Percentiles rank a stretch among this genome's conserved stretches.
Evolutionary conservation across 2,113 vertebrate genomes (phyloP).

Genomic region (Myanophis thanlyinensis): DNA sequence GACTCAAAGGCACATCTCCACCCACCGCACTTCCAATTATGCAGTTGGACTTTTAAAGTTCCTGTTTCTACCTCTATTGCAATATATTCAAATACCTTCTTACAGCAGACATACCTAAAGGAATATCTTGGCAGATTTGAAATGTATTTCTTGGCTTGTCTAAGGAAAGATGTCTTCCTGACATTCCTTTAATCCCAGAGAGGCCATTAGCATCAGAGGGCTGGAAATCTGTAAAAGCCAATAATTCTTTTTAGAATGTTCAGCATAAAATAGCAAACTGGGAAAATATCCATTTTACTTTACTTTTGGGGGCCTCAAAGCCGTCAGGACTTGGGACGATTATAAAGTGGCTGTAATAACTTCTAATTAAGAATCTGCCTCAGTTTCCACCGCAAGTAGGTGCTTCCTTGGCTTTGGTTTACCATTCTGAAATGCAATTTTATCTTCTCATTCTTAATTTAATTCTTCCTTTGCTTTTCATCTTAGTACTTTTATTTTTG

Average conservation of each 20-base stretch:
- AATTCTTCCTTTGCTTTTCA: not conserved
- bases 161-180: slow-evolving; percentile 20
- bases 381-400: slow-evolving; percentile 55
- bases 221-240: slow-evolving; percentile 43
- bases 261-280: slow-evolving; percentile 35
- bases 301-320: slow-evolving; percentile 47
- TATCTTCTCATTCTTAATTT: not conserved
- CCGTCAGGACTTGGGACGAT: slow-evolving; percentile 44
- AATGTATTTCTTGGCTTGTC: slow-evolving; percentile 3
- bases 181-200: slow-evolving; percentile 29
- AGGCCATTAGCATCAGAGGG: slow-evolving; percentile 23
- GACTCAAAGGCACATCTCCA: not conserved
- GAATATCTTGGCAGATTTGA: not conserved
- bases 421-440: slow-evolving; percentile 44
- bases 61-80: not conserved
- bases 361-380: slow-evolving; percentile 43
- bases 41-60: not conserved
- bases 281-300: slow-evolving; percentile 61
- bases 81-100: slow-evolving; percentile 7
- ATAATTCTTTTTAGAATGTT: slow-evolving; percentile 36
- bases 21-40: not conserved
- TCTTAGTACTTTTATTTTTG: not conserved
- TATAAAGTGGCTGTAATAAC: slow-evolving; percentile 39
- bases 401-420: slow-evolving; percentile 45
- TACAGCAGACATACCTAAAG: not conserved